phyloP scores from a whole-genome alignment of 1,140 invertebrate species.

The Campoletis sonorensis region DNA sequence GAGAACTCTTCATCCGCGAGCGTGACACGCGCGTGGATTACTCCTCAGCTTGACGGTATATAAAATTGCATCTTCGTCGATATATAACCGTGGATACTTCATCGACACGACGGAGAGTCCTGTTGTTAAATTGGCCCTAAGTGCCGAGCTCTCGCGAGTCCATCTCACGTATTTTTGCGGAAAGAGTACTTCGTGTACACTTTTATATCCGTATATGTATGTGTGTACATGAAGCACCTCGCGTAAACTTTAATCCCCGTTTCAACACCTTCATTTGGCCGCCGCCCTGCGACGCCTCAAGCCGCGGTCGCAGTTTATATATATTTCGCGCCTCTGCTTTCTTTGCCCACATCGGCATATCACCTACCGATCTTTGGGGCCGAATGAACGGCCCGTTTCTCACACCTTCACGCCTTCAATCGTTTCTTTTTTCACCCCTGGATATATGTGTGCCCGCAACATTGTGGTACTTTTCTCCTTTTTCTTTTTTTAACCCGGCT shows the following conservation, averaged over 20 bases:
- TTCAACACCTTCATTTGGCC: slow-evolving; percentile 58
- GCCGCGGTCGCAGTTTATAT: background rate
- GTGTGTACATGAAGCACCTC: background rate
- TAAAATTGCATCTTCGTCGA: slow-evolving; percentile 15
- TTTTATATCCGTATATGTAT: slow-evolving; percentile 16
- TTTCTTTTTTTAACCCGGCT: background rate
- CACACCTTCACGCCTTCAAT: slow-evolving; percentile 39
- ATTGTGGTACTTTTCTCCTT: background rate
- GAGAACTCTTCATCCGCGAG: background rate
- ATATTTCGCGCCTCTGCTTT: slow-evolving; percentile 27
- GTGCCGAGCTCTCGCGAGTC: slow-evolving; percentile 20
- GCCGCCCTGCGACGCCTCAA: slow-evolving; percentile 15
- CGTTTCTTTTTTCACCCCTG: slow-evolving; percentile 1
- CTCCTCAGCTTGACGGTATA: background rate
- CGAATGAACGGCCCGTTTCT: slow-evolving; percentile 24
- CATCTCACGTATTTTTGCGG: slow-evolving; percentile 58
- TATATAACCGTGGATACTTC: slow-evolving; percentile 16
- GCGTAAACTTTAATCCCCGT: slow-evolving; percentile 53
- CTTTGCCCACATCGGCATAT: slow-evolving; percentile 19
- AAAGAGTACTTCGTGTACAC: slow-evolving; percentile 30
- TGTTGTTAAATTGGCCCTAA: slow-evolving; percentile 43
- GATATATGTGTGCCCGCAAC: background rate
- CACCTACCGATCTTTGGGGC: slow-evolving; percentile 35
- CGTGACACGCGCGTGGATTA: slow-evolving; percentile 15
- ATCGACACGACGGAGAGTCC: slow-evolving; percentile 24